Evolutionary conservation across 2,113 vertebrate genomes (phyloP).

Genomic region (Nanorana parkeri): DNA sequence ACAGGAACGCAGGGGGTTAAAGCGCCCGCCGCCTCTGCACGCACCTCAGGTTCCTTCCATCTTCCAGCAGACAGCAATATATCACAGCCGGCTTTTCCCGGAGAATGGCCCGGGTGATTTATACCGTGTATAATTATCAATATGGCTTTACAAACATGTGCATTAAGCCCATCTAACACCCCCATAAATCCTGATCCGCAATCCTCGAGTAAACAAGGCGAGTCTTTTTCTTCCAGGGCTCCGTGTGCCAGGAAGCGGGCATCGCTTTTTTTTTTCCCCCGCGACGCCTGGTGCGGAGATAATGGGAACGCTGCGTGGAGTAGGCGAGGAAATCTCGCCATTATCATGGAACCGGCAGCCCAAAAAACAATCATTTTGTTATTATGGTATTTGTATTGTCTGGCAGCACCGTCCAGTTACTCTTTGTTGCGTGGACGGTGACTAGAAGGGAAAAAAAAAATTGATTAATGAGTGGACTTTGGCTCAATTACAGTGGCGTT

Average conservation of each 20-base stretch:
- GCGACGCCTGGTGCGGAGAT: not conserved
- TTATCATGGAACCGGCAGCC: too few relatives aligned
- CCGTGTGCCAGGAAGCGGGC: slow-evolving; percentile 8
- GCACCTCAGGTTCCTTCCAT: not conserved
- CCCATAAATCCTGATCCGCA: slow-evolving; percentile 52
- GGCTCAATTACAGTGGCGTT: too few relatives aligned
- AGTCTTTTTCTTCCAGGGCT: not conserved
- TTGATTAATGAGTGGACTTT: too few relatives aligned
- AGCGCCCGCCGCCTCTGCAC: not conserved
- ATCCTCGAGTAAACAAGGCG: not conserved
- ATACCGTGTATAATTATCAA: slow-evolving; percentile 64
- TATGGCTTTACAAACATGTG: slow-evolving; percentile 55
- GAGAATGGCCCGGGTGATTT: slow-evolving; percentile 56
- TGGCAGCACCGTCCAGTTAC: not conserved
- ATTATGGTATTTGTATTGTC: not conserved
- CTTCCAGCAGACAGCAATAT: slow-evolving; percentile 33
- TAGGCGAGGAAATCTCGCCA: not conserved
- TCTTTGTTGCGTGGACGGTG: not conserved
- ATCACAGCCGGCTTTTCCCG: slow-evolving; percentile 49
- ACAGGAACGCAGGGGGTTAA: slow-evolving; percentile 16
- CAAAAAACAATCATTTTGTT: not conserved
- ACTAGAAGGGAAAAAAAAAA: too few relatives aligned
- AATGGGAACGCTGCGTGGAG: not conserved
- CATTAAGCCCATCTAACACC: slow-evolving; percentile 30
- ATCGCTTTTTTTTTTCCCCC: slow-evolving; percentile 6